Percentiles rank a stretch among this genome's conserved stretches.
phyloP scores from a whole-genome alignment of 2,797 vertebrate species.

The Ficedula albicollis region DNA sequence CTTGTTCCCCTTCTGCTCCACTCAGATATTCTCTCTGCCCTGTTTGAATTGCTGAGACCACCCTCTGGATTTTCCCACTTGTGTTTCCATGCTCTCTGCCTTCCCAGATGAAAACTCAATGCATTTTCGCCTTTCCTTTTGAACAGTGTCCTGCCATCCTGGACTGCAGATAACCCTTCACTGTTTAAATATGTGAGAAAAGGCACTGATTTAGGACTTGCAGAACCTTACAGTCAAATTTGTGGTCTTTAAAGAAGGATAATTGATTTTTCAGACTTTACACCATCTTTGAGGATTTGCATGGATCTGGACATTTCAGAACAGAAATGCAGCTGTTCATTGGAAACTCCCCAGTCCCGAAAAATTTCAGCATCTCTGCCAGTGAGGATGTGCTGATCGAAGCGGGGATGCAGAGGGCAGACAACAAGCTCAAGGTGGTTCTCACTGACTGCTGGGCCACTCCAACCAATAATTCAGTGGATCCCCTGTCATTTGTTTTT shows the following conservation, averaged over 20 bases:
- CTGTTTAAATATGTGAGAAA: background rate
- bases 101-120: accelerated
- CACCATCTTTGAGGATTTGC: constrained; percentile 78
- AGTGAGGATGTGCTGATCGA: constrained; percentile 83
- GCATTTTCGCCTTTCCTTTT: background rate
- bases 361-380: constrained; percentile 82
- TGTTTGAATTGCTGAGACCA: background rate
- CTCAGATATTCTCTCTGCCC: background rate
- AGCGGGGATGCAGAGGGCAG: constrained; percentile 82
- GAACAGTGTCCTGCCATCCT: background rate
- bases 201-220: background rate
- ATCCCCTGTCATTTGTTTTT: constrained; percentile 71
- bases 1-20: background rate
- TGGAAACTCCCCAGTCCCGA: constrained; percentile 78
- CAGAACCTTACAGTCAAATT: background rate
- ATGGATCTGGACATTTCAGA: constrained; percentile 80
- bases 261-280: constrained; percentile 75
- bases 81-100: background rate
- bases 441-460: constrained; percentile 91
- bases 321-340: constrained; percentile 84
- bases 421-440: constrained; percentile 82
- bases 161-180: background rate
- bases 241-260: background rate
- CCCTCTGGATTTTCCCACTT: background rate
- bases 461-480: constrained; percentile 73